A percentile compares a stretch with the other conserved stretches of the same genome.
These are phyloP conservation scores for Tenrec ecaudatus DNA, from an alignment of 2,113 vertebrate genomes.

Conservation along the genomic window DNA sequence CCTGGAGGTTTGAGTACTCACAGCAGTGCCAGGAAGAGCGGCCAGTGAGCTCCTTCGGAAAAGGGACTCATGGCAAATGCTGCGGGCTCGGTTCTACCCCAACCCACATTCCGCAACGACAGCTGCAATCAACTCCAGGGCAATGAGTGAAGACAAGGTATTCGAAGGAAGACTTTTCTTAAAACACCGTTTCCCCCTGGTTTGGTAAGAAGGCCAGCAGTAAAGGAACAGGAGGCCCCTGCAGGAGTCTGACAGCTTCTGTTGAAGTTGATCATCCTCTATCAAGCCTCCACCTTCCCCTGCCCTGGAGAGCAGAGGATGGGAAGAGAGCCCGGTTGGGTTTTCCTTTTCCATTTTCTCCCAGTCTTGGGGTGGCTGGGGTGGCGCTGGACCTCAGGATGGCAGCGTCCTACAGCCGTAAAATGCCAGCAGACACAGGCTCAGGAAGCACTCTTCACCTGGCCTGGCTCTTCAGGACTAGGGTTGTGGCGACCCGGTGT, in stretches of 20 bases:
- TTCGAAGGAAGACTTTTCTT: neutral
- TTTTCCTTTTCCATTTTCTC: neutral
- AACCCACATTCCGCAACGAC: neutral
- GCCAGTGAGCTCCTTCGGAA: neutral
- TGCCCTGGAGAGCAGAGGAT: too few relatives aligned
- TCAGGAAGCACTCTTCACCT: neutral
- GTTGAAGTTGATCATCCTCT: too few relatives aligned
- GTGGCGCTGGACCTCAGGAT: fast-evolving
- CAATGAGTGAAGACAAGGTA: neutral
- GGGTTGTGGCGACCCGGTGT: neutral
- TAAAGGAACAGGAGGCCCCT: neutral
- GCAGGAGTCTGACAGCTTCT: too few relatives aligned
- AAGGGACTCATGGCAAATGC: neutral
- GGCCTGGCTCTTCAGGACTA: too few relatives aligned
- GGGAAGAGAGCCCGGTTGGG: neutral
- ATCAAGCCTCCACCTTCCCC: too few relatives aligned
- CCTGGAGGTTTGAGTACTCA: too few relatives aligned
- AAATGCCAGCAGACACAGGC: neutral
- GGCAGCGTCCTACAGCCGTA: fast-evolving
- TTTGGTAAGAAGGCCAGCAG: neutral
- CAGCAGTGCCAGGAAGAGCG: neutral
- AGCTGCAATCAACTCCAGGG: neutral
- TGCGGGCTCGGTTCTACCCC: neutral
- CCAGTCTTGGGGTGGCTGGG: neutral
- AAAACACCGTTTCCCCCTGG: neutral